Percentiles rank a stretch among this genome's conserved stretches.
Evolutionary conservation across 2,797 vertebrate species (phyloP).

Genomic region (Fundulus diaphanus): DNA sequence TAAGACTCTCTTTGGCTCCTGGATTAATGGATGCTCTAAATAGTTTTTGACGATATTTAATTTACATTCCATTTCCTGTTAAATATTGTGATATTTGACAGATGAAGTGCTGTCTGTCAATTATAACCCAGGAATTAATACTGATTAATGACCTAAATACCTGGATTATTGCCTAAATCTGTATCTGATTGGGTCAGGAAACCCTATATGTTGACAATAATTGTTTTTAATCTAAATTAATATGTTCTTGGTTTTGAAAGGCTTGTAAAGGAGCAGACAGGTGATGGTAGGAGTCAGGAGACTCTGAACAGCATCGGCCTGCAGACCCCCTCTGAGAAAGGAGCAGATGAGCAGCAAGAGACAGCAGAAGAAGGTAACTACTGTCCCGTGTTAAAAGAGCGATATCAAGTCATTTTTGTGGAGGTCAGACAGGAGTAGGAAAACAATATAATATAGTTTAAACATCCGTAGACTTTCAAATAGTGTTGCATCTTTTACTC

Average conservation of each 20-base stretch:
- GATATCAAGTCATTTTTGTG: neutral
- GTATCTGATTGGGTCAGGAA: rapidly evolving
- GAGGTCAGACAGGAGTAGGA: neutral
- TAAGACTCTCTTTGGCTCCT: conserved; percentile 50
- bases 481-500: neutral
- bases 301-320: conserved; percentile 57
- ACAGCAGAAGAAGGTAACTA: conserved; percentile 58
- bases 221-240: neutral
- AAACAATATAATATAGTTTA: neutral
- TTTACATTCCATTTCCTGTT: neutral
- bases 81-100: neutral
- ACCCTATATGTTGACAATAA: neutral
- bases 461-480: neutral
- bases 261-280: conserved; percentile 65
- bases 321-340: conserved; percentile 62
- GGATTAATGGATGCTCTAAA: neutral
- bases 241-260: conserved; percentile 46
- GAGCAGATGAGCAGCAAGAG: conserved; percentile 45
- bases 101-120: neutral
- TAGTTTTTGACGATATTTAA: neutral
- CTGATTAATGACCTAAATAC: neutral
- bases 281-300: conserved; percentile 63
- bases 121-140: neutral
- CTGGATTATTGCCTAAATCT: neutral
- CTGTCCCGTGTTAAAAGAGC: neutral